Evolutionary conservation across 2,888 invertebrate species (phyloP), one percentile per base, ranked within the genome.

Genomic region (Chymomyza procnemis): DNA sequence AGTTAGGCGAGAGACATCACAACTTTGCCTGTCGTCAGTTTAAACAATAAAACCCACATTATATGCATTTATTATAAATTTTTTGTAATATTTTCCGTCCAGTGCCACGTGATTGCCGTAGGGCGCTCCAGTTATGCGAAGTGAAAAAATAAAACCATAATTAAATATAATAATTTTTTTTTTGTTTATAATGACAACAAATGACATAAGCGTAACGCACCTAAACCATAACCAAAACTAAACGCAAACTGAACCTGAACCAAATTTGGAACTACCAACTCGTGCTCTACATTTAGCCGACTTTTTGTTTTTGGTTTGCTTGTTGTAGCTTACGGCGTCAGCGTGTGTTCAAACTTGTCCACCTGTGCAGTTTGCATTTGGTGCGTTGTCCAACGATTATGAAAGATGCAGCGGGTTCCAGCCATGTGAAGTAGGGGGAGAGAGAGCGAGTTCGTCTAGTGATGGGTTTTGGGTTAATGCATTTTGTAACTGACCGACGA

Each of bases 111-210:
- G 67, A 58, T 74, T 67, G 69, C 69, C 46, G 48, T 55, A 54
- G 48, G 16, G 48, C 56, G 34, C 34, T 41, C 34, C 12, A 41
- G 34, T 41, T 41, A 41, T 12, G 12, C 9, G 21, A 76, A 63
- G 26, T 6, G 26, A 26, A 26, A 26, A 6, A 26, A 3, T 26
- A 26, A 59, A 50, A 48, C 58, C 74, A 34, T 67, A 83, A 84
- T 82, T 85, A 76, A 81, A 81, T 80, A 85, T 78, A 85, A 85
- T 78, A 82, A 85, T 82, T 73, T 71, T 68, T 82, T 73, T 71
- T 68, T 66, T 66, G 68, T 77, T 48, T 60, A 66, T 71, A 66
- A 65, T 61, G 67, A 72, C 73, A 71, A 54, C 58, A 73, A 86
- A 84, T 86, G 83, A 83, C 85, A 83, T 83, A 86, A 83, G 85